These are phyloP conservation scores for Acanthosepion esculentum DNA, from an alignment of 2,888 invertebrate genomes.

Conservation along the genomic window DNA sequence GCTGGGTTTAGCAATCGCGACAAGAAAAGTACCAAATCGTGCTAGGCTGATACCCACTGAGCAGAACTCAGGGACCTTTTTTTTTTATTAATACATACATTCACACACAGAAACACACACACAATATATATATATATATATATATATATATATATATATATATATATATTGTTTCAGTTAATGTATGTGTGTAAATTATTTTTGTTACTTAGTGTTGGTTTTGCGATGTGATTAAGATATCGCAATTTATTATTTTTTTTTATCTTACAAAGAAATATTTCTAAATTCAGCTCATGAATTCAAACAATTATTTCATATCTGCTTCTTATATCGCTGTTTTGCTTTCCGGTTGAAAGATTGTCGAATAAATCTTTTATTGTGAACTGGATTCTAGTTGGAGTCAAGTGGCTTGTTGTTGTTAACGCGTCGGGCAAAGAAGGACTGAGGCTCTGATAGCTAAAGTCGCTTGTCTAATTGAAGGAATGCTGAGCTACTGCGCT, in stretches of 20 bases:
- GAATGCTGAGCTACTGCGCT: too few species aligned
- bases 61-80: background rate
- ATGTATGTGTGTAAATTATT: background rate
- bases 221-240: background rate
- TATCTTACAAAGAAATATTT: background rate
- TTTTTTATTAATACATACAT: background rate
- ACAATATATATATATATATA: background rate
- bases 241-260: background rate
- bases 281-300: background rate
- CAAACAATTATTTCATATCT: background rate
- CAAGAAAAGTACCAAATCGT: background rate
- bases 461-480: too few species aligned
- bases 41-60: background rate
- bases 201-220: background rate
- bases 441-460: background rate
- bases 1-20: background rate
- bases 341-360: background rate
- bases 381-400: too few species aligned
- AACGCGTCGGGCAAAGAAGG: too few species aligned
- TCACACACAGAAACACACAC: too few species aligned
- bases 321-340: background rate
- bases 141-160: background rate
- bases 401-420: too few species aligned
- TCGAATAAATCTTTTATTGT: background rate
- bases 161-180: background rate